Percentiles rank a stretch among this genome's conserved stretches.
Evolutionary conservation across 2,888 invertebrate genomes (phyloP).

Genomic region (Drosophila fulvimacula): DNA sequence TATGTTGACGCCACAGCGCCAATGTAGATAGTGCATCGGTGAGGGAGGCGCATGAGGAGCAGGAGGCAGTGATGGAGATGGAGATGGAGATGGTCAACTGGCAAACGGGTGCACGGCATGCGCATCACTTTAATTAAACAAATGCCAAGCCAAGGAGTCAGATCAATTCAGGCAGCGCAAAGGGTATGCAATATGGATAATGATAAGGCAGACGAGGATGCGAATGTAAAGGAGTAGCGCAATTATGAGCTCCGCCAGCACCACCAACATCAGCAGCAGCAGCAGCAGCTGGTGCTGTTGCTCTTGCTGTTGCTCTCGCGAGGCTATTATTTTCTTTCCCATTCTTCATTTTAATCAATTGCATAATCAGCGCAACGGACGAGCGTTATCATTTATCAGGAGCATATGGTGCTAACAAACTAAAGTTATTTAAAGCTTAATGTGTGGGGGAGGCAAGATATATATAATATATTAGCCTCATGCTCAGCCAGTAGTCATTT

Average conservation of each 20-base stretch:
- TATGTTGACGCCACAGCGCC: constrained; percentile 10
- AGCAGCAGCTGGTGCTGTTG: constrained; percentile 3
- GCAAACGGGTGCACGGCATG: constrained; percentile 15
- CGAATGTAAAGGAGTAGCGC: constrained; percentile 3
- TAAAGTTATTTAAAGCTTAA: constrained; percentile 18
- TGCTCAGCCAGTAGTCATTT: neutral
- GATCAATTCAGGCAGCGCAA: constrained; percentile 45
- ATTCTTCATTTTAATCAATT: constrained; percentile 35
- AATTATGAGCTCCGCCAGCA: constrained; percentile 39
- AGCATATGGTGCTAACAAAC: constrained; percentile 38
- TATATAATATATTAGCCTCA: too few relatives aligned
- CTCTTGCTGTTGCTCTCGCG: neutral
- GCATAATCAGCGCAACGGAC: constrained; percentile 33
- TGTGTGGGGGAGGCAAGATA: too few relatives aligned
- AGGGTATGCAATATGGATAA: constrained; percentile 28
- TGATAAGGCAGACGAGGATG: constrained; percentile 2
- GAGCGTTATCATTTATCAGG: constrained; percentile 45
- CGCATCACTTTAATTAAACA: constrained; percentile 78
- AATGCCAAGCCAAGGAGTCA: constrained; percentile 72
- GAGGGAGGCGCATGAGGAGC: too few relatives aligned
- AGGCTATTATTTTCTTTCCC: neutral
- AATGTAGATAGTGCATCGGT: neutral
- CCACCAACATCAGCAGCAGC: neutral
- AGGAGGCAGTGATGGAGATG: too few relatives aligned
- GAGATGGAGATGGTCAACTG: constrained; percentile 5